Evolutionary conservation across 2,797 vertebrate genomes (phyloP).

Genomic region (Masticophis lateralis): DNA sequence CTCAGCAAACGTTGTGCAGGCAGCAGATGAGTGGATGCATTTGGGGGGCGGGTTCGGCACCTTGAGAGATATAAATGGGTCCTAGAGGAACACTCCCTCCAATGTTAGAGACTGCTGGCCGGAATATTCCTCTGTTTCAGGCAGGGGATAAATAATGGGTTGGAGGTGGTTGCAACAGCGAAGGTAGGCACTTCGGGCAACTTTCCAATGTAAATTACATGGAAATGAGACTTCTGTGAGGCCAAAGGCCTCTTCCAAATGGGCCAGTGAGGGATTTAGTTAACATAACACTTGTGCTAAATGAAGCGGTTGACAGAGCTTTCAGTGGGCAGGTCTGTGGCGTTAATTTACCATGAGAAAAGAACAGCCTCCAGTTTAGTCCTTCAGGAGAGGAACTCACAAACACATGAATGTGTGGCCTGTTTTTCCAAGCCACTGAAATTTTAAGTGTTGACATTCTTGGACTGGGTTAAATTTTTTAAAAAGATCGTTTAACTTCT

Average conservation of each 20-base stretch:
- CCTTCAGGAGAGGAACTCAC: constrained; percentile 8
- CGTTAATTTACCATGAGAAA: constrained; percentile 62
- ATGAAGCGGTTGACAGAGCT: constrained; percentile 65
- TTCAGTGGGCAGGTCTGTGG: constrained; percentile 51
- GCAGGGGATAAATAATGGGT: constrained; percentile 1
- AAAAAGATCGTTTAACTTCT: neutral
- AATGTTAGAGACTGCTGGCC: neutral
- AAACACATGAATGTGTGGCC: neutral
- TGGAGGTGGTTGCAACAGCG: constrained; percentile 61
- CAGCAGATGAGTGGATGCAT: neutral
- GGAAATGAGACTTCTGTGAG: constrained; percentile 59
- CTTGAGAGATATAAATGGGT: neutral
- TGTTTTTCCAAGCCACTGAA: accelerated
- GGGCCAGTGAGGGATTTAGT: constrained; percentile 46
- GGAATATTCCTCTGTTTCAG: constrained; percentile 21
- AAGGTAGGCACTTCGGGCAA: constrained; percentile 55
- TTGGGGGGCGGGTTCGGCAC: neutral
- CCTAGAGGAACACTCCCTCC: neutral
- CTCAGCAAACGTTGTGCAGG: neutral
- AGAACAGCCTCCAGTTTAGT: constrained; percentile 31
- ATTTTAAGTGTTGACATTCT: constrained; percentile 36
- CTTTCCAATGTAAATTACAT: constrained; percentile 62
- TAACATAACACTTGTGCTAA: constrained; percentile 69
- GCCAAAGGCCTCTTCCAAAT: constrained; percentile 57
- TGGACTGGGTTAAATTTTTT: neutral